These are phyloP conservation scores for Sesia bembeciformis DNA, from an alignment of 2,888 invertebrate species.

Conservation along the genomic window DNA sequence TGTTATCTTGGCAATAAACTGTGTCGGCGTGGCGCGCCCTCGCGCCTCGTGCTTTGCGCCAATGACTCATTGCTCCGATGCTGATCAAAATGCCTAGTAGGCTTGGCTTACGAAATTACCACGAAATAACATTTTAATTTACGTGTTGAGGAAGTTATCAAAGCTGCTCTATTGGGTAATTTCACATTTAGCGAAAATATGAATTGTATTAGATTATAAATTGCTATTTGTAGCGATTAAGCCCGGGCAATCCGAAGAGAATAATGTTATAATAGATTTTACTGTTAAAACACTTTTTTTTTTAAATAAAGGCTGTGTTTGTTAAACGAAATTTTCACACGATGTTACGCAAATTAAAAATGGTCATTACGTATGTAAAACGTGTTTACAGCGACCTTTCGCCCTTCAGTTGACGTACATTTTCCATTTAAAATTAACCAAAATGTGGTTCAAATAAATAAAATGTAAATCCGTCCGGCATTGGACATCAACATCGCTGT, in stretches of 20 bases:
- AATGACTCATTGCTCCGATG: constrained; percentile 30
- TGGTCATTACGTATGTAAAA: no score
- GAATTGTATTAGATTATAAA: background rate
- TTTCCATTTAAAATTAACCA: constrained; percentile 39
- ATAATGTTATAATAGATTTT: no score
- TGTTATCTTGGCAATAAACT: constrained; percentile 15
- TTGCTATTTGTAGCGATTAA: background rate
- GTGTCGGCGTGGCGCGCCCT: constrained; percentile 15
- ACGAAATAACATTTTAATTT: constrained; percentile 27
- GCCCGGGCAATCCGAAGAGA: no score
- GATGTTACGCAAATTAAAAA: no score
- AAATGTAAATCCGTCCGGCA: constrained; percentile 23
- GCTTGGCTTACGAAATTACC: constrained; percentile 38
- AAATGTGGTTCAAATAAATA: constrained; percentile 33
- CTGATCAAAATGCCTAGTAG: constrained; percentile 40
- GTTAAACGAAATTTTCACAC: no score
- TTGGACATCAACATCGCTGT: constrained; percentile 22
- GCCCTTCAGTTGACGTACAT: constrained; percentile 1
- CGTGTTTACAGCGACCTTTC: no score
- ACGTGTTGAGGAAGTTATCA: constrained; percentile 40
- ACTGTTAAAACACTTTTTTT: no score
- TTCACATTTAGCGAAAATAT: constrained; percentile 16
- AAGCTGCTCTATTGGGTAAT: constrained; percentile 33
- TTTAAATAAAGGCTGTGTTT: no score
- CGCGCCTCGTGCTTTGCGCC: constrained; percentile 15